Evolutionary conservation across 2,113 vertebrate species (phyloP).

Genomic region (Ascaphus truei): DNA sequence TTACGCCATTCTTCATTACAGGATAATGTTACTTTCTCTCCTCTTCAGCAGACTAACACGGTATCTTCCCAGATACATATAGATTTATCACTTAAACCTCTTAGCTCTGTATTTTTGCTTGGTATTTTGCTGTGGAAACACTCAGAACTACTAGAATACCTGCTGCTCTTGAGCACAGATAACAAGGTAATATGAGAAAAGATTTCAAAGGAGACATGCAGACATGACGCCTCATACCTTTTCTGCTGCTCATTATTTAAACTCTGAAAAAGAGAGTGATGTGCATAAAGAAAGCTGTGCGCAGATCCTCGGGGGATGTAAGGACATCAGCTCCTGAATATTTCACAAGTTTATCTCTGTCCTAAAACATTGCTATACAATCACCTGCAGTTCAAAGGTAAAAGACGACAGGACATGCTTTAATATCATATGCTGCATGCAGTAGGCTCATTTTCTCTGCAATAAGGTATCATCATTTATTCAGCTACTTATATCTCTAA

Average conservation of each 20-base stretch:
- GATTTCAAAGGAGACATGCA: constrained; percentile 53
- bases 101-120: constrained; percentile 6
- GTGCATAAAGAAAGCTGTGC: constrained; percentile 48
- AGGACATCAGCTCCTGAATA: constrained; percentile 53
- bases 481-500: too few relatives aligned
- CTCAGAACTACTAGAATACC: constrained; percentile 42
- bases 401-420: constrained; percentile 40
- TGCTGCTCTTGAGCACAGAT: constrained; percentile 46
- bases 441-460: constrained; percentile 19
- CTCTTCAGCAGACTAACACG: not conserved
- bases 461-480: constrained; percentile 17
- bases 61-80: constrained; percentile 3
- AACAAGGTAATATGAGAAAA: constrained; percentile 50
- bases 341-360: constrained; percentile 55
- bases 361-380: constrained; percentile 45
- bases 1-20: not conserved
- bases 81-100: constrained; percentile 20
- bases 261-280: constrained; percentile 47
- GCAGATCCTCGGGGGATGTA: constrained; percentile 50
- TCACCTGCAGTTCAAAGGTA: constrained; percentile 50
- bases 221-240: constrained; percentile 48
- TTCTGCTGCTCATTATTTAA: constrained; percentile 56
- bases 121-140: constrained; percentile 37
- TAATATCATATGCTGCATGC: not conserved
- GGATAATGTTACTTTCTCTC: not conserved